Evolutionary conservation across 2,797 vertebrate genomes (phyloP).

Genomic region (Tokudaia muenninki): DNA sequence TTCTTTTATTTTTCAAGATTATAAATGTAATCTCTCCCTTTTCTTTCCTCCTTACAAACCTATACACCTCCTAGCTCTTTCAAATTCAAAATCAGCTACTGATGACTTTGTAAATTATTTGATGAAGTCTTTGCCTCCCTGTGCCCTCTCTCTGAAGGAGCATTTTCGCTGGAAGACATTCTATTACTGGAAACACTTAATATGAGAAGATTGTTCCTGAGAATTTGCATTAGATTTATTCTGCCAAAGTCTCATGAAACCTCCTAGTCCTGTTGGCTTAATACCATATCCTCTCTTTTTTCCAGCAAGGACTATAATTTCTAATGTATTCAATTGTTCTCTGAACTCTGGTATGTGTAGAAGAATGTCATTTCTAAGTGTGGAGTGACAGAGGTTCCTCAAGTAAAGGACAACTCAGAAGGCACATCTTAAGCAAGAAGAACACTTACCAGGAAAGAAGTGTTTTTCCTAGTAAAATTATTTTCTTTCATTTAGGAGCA

Average conservation of each 20-base stretch:
- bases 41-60: background rate
- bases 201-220: conserved; percentile 58
- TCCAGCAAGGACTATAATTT: conserved; percentile 69
- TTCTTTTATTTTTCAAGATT: background rate
- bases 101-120: conserved; percentile 42
- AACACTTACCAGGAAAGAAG: background rate
- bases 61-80: background rate
- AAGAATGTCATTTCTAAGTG: conserved; percentile 40
- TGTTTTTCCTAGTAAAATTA: background rate
- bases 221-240: conserved; percentile 71
- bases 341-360: conserved; percentile 32
- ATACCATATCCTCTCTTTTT: conserved; percentile 57
- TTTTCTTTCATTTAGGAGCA: background rate
- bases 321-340: conserved; percentile 49
- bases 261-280: conserved; percentile 63
- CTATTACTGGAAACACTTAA: conserved; percentile 78
- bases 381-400: background rate
- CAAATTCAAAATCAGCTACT: background rate
- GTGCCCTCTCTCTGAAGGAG: background rate
- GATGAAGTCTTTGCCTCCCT: background rate
- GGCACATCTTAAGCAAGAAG: background rate
- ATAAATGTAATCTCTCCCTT: background rate
- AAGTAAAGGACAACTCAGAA: background rate
- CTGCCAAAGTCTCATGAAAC: conserved; percentile 3
- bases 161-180: conserved; percentile 71